phyloP scores from a whole-genome alignment of 2,888 invertebrate genomes.

The Eupithecia insigniata region DNA sequence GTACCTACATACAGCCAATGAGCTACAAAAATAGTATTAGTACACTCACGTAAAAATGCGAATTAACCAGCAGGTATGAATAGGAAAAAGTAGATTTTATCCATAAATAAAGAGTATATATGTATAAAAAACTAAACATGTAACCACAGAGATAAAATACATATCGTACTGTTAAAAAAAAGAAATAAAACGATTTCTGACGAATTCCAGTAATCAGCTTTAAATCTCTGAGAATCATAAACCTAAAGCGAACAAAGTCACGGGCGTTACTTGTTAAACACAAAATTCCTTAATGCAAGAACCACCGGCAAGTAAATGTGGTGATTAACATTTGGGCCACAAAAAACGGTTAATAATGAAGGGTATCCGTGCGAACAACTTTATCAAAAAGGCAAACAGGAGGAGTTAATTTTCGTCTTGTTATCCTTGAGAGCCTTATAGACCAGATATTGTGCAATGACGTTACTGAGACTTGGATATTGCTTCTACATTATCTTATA shows the following conservation, averaged over 20 bases:
- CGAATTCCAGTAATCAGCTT: background rate
- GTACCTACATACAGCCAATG: background rate
- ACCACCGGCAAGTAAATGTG: constrained; percentile 65
- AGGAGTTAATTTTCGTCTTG: constrained; percentile 62
- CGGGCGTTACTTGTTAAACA: constrained; percentile 30
- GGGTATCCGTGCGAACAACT: constrained; percentile 72
- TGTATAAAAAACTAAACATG: background rate
- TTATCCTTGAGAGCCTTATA: constrained; percentile 66
- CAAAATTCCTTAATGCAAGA: constrained; percentile 60
- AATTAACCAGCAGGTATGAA: background rate
- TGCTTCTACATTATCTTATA: background rate
- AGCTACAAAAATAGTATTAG: background rate
- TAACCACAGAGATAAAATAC: background rate
- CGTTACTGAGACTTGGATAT: background rate
- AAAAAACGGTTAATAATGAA: constrained; percentile 71
- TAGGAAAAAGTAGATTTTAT: background rate
- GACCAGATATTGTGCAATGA: constrained; percentile 53
- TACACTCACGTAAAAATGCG: background rate
- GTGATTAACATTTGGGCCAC: constrained; percentile 71
- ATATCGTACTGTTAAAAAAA: no score
- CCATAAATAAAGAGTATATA: background rate
- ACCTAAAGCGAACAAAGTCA: background rate
- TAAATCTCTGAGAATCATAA: background rate
- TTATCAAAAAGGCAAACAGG: constrained; percentile 73
- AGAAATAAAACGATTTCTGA: no score